phyloP scores from a whole-genome alignment of 1,140 invertebrate genomes.

The Lanistes nyassanus region DNA sequence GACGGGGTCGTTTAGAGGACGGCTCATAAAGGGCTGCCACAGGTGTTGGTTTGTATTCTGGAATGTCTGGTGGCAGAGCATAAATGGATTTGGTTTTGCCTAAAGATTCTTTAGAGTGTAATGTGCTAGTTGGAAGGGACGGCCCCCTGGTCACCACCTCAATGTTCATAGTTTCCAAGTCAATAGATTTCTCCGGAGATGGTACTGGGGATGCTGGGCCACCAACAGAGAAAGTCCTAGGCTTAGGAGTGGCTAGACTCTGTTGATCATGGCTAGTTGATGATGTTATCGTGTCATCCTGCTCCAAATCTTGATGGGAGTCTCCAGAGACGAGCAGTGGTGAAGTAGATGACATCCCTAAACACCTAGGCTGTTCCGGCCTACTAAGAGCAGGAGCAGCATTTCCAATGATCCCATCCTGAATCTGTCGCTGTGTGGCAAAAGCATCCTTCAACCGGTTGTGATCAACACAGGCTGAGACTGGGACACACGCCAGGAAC shows the following conservation, averaged over 20 bases:
- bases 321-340: background rate
- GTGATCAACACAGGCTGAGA: background rate
- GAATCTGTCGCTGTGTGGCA: constrained; percentile 18
- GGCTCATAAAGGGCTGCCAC: constrained; percentile 3
- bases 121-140: background rate
- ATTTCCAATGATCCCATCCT: constrained; percentile 11
- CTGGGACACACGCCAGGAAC: constrained; percentile 7
- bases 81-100: constrained; percentile 3
- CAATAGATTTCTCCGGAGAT: constrained; percentile 17
- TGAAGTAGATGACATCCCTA: background rate
- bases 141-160: background rate
- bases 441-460: constrained; percentile 12
- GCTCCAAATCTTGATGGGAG: constrained; percentile 3
- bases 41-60: constrained; percentile 21
- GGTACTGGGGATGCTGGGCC: constrained; percentile 9
- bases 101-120: constrained; percentile 13
- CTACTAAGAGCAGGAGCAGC: background rate
- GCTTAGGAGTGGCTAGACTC: background rate
- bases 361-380: background rate
- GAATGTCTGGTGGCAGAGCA: constrained; percentile 14
- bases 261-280: constrained; percentile 19
- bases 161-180: background rate
- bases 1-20: constrained; percentile 1
- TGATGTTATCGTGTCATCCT: constrained; percentile 21
- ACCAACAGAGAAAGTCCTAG: background rate